Conservation (phyloP, 2,888 invertebrate genomes). For the Dryomyza anilis region DNA sequence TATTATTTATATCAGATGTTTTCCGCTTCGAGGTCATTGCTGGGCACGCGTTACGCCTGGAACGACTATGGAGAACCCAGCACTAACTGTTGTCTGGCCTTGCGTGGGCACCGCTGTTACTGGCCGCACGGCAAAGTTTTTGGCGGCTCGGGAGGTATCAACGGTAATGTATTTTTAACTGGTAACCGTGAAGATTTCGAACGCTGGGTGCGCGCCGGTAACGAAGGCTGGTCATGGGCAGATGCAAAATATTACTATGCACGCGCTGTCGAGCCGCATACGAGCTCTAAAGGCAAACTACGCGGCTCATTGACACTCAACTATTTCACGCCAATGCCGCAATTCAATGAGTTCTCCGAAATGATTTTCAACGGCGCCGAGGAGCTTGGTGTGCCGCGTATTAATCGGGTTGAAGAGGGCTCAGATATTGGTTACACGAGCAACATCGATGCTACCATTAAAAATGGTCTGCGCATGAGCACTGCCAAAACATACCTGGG, state of each 20-base stretch:
- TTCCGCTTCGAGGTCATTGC: conserved; percentile 39
- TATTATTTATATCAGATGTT: conserved; percentile 42
- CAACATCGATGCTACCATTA: conserved; percentile 65
- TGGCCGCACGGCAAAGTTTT: conserved; percentile 72
- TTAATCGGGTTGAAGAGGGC: conserved; percentile 69
- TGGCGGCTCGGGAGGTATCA: conserved; percentile 68
- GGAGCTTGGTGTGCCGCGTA: conserved; percentile 69
- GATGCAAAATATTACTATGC: conserved; percentile 62
- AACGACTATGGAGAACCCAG: conserved; percentile 47
- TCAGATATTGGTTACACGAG: conserved; percentile 63
- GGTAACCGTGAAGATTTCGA: conserved; percentile 66
- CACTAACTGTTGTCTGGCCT: conserved; percentile 45
- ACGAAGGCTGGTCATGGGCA: conserved; percentile 66
- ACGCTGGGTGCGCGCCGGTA: conserved; percentile 65
- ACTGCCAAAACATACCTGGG: conserved; percentile 66
- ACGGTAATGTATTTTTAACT: conserved; percentile 68
- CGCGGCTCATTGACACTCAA: conserved; percentile 63
- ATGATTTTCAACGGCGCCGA: conserved; percentile 65
- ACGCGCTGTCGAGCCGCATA: conserved; percentile 61
- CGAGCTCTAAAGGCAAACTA: too few relatives aligned
- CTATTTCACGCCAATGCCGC: conserved; percentile 34
- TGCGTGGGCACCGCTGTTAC: conserved; percentile 45
- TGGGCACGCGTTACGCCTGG: conserved; percentile 47
- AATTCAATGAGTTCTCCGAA: conserved; percentile 58
- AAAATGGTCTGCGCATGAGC: conserved; percentile 65